phyloP scores from a whole-genome alignment of 2,888 invertebrate genomes.

The Trypoxylon attenuatum region DNA sequence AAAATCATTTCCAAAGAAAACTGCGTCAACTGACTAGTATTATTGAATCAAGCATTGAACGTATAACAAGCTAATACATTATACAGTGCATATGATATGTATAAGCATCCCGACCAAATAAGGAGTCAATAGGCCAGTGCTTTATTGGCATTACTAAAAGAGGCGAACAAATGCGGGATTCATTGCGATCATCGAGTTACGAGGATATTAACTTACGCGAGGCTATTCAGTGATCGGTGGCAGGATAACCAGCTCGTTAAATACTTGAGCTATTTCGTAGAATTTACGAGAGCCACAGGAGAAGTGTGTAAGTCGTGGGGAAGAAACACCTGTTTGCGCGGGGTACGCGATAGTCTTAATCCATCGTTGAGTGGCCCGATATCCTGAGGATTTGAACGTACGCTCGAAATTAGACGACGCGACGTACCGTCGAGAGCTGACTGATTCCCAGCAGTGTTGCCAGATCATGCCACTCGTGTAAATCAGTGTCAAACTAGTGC shows the following conservation, averaged over 20 bases:
- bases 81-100: too few relatives aligned
- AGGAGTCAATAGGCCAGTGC: too few relatives aligned
- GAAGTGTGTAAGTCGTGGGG: background rate
- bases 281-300: background rate
- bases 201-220: constrained; percentile 4
- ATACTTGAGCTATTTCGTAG: background rate
- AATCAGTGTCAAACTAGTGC: constrained; percentile 20
- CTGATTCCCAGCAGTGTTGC: constrained; percentile 30
- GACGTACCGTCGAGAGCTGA: constrained; percentile 21
- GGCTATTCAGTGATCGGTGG: background rate
- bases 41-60: too few relatives aligned
- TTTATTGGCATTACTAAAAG: too few relatives aligned
- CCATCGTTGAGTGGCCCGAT: constrained; percentile 21
- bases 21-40: too few relatives aligned
- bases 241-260: background rate
- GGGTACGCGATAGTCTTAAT: constrained; percentile 15
- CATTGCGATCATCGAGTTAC: too few relatives aligned
- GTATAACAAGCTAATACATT: too few relatives aligned
- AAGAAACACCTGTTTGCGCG: constrained; percentile 18
- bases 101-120: too few relatives aligned
- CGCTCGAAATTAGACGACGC: constrained; percentile 32
- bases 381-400: constrained; percentile 30
- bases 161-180: too few relatives aligned
- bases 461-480: constrained; percentile 24
- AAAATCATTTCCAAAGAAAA: too few relatives aligned